Evolutionary conservation across 2,113 vertebrate species (phyloP).

Genomic region (Jaculus jaculus): DNA sequence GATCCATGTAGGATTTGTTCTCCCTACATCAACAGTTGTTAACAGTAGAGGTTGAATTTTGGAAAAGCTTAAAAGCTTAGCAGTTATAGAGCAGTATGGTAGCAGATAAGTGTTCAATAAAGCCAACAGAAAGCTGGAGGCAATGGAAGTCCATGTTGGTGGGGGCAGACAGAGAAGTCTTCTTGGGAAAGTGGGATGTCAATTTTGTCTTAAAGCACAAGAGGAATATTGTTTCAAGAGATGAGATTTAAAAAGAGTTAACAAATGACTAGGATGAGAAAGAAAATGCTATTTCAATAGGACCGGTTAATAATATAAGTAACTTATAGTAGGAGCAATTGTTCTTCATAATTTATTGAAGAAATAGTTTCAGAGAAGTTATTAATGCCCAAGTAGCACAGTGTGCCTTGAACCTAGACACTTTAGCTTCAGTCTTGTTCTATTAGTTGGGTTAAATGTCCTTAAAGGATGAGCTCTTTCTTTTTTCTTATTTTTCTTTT

Average conservation of each 20-base stretch:
- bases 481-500: not conserved
- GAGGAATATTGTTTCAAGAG: not conserved
- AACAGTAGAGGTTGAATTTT: not conserved
- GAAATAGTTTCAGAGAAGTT: constrained; percentile 4
- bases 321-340: not conserved
- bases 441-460: not conserved
- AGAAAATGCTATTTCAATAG: constrained; percentile 3
- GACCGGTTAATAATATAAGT: not conserved
- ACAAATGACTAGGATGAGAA: not conserved
- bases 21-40: not conserved
- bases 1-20: not conserved
- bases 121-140: not conserved
- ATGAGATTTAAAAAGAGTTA: not conserved
- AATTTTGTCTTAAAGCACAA: not conserved
- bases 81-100: not conserved
- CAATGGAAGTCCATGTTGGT: not conserved
- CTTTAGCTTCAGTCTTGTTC: constrained; percentile 1
- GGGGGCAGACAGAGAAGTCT: not conserved
- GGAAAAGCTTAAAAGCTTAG: not conserved
- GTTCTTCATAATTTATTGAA: not conserved
- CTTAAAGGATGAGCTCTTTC: not conserved
- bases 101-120: not conserved
- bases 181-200: not conserved
- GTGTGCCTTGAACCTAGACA: not conserved
- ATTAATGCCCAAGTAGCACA: not conserved